Percentiles rank a stretch among this genome's conserved stretches.
Conservation (phyloP, 2,113 vertebrate species). For the Eubucco bourcierii region DNA sequence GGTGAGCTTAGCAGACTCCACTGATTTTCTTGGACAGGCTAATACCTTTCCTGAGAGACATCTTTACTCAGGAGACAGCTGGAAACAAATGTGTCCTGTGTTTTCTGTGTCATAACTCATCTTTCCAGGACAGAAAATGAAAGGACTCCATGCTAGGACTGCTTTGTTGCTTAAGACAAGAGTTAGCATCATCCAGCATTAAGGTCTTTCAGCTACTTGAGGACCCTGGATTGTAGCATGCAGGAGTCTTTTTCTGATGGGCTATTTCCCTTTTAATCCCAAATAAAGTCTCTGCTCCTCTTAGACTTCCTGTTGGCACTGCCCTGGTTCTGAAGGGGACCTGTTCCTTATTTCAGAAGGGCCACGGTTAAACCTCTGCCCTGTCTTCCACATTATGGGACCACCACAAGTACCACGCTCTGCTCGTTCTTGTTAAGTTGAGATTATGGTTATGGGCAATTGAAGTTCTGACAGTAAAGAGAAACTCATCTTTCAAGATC, state of each 20-base stretch:
- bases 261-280: neutral
- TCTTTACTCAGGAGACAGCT: neutral
- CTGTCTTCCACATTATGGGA: neutral
- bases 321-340: neutral
- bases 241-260: neutral
- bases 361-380: neutral
- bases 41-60: slow-evolving; percentile 47
- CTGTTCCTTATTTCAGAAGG: neutral
- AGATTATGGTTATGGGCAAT: neutral
- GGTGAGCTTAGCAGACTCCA: slow-evolving; percentile 4
- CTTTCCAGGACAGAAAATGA: neutral
- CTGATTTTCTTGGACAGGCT: slow-evolving; percentile 11
- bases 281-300: neutral
- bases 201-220: neutral
- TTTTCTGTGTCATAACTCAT: slow-evolving; percentile 11
- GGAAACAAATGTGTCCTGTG: neutral
- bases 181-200: neutral
- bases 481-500: neutral
- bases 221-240: neutral
- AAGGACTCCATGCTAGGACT: neutral
- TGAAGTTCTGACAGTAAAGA: neutral
- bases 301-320: neutral
- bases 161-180: neutral
- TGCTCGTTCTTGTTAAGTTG: neutral
- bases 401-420: neutral